Percentiles rank a stretch among this genome's conserved stretches.
These are phyloP conservation scores for Macquaria ambigua DNA, from an alignment of 2,113 vertebrate species.

Conservation along the genomic window DNA sequence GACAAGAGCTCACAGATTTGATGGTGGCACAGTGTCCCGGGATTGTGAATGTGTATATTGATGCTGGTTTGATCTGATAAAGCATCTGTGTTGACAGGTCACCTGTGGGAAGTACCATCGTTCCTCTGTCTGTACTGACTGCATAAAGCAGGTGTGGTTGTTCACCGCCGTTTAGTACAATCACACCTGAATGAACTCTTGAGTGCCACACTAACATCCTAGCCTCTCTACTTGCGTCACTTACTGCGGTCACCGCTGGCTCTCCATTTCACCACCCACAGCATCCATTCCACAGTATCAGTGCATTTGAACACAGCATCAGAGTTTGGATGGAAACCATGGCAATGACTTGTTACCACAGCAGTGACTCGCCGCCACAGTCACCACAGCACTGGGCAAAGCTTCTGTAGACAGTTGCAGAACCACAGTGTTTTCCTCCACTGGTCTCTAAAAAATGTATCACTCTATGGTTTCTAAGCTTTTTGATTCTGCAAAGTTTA, in stretches of 20 bases:
- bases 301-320: conserved; percentile 56
- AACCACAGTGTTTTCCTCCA: conserved; percentile 68
- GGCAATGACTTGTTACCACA: conserved; percentile 75
- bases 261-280: conserved; percentile 64
- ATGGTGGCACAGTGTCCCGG: conserved; percentile 14
- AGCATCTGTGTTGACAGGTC: conserved; percentile 21
- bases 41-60: conserved; percentile 46
- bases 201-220: conserved; percentile 49
- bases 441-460: conserved; percentile 65
- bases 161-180: not conserved
- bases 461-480: conserved; percentile 34
- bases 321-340: conserved; percentile 77
- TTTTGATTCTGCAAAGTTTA: conserved; percentile 29
- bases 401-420: conserved; percentile 59
- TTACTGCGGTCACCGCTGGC: conserved; percentile 63
- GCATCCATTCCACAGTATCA: conserved; percentile 74
- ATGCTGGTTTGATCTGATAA: conserved; percentile 49
- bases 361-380: conserved; percentile 76
- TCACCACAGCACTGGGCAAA: conserved; percentile 70
- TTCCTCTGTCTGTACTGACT: conserved; percentile 10
- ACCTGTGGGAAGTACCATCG: conserved; percentile 33
- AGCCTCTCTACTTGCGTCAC: conserved; percentile 72
- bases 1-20: conserved; percentile 48
- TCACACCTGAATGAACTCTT: conserved; percentile 63
- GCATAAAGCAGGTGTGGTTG: conserved; percentile 30